Percentiles rank a stretch among this genome's conserved stretches.
Evolutionary conservation across 2,888 invertebrate genomes (phyloP).

Genomic region (Argyresthia albistria): DNA sequence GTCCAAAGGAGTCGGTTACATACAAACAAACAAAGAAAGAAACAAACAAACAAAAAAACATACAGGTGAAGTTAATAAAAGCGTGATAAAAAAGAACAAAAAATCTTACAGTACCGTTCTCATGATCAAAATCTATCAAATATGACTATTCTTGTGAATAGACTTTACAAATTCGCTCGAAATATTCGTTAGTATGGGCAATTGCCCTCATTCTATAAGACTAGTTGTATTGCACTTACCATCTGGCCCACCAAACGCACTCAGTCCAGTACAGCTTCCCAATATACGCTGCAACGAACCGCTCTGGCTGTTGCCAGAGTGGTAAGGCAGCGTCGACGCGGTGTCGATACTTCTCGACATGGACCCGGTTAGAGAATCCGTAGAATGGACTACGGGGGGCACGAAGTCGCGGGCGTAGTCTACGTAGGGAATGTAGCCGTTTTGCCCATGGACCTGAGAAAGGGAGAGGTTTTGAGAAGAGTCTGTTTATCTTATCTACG

Average conservation of each 20-base stretch:
- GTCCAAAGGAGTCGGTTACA: too few species aligned
- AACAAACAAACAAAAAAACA: too few species aligned
- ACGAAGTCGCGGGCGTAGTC: conserved; percentile 92
- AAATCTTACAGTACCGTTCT: too few species aligned
- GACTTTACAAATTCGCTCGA: too few species aligned
- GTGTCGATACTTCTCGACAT: conserved; percentile 45
- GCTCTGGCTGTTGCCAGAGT: conserved; percentile 24
- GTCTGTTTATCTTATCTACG: too few species aligned
- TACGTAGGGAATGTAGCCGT: conserved; percentile 90
- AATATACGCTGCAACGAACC: conserved; percentile 42
- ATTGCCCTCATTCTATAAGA: too few species aligned
- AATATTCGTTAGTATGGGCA: too few species aligned
- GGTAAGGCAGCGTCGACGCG: conserved; percentile 5
- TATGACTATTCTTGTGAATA: too few species aligned
- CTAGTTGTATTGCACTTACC: conserved; percentile 36
- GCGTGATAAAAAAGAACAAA: too few species aligned
- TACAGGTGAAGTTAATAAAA: too few species aligned
- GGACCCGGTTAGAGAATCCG: conserved; percentile 46
- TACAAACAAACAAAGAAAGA: too few species aligned
- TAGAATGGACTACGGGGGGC: conserved; percentile 75
- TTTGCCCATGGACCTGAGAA: conserved; percentile 60
- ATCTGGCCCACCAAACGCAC: conserved; percentile 50
- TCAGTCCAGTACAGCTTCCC: conserved; percentile 22
- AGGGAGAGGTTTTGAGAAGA: neutral
- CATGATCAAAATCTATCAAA: too few species aligned